Conservation (phyloP, 2,113 vertebrate genomes). For the Porphyrio hochstetteri region DNA sequence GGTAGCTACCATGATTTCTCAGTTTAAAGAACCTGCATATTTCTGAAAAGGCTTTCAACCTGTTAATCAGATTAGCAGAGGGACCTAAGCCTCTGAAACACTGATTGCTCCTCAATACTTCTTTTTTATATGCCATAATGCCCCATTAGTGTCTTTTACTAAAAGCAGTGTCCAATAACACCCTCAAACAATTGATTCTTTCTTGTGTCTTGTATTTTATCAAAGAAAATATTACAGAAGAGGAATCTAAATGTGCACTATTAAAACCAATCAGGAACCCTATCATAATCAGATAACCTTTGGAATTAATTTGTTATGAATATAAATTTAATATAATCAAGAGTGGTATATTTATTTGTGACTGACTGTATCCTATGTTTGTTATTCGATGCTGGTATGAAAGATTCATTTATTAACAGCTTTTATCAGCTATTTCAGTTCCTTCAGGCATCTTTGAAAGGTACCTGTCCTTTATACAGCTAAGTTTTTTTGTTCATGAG, state of each 20-base stretch:
- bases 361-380: neutral
- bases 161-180: neutral
- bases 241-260: neutral
- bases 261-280: neutral
- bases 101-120: neutral
- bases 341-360: neutral
- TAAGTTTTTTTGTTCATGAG: neutral
- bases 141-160: neutral
- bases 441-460: neutral
- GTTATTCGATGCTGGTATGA: neutral
- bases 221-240: neutral
- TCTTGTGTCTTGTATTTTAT: neutral
- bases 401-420: neutral
- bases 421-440: neutral
- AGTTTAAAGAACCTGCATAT: neutral
- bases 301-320: neutral
- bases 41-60: neutral
- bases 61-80: neutral
- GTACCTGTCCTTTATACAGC: neutral
- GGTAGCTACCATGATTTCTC: neutral
- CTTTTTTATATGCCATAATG: neutral
- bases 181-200: neutral
- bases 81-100: neutral
- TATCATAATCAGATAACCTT: neutral
- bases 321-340: neutral